Base-by-base conservation (phyloP, 2,888 invertebrate genomes). In the Brassicogethes aeneus region DNA sequence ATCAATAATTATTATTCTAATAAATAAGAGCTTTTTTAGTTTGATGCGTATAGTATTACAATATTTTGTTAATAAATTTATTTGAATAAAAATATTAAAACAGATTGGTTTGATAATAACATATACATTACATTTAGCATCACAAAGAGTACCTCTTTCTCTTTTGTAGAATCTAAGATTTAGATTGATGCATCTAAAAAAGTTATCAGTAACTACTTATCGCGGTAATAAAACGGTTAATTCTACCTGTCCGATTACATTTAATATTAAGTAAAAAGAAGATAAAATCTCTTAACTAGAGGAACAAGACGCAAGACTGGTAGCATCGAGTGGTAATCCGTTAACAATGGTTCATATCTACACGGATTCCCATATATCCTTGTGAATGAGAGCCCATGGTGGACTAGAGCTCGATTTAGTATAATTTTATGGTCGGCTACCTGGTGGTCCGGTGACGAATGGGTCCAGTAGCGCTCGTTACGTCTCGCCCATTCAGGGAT, bases 391-490 rank as follows among this genome's bases (percentile, higher is more conserved):
- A 57, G 52, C 43, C 54, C 55, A 12, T 5, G 12, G 32, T 56
- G 57, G 60, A 60, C 59, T 55, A 59, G 59, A 56, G 59, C 62
- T 64, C 64, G 65, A 64, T 65, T 66, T 66, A 65, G 65, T 65
- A 64, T 66, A 66, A 66, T 66, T 65, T 66, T 64, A 66, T 64
- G 60, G 61, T 55, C 48, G 60, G 55, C 64, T 65, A 64, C 64
- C 63, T 64, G 66, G 65, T 65, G 64, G 65, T 65, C 64, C 55
- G 43, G 60, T 65, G 65, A 64, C 62, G 63, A 63, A 64, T 64
- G 62, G 56, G 59, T 59, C 62, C 61, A 57, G 62, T 62, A 61
- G 62, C 60, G 57, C 61, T 59, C 58, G 58, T 60, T 60, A 61
- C 57, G 60, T 59, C 62, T 61, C 56, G 57, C 59, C 61, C 60